Evolutionary conservation across 2,888 invertebrate species (phyloP), one percentile per base, ranked within the genome.

Genomic region (Gastrophysa polygoni): DNA sequence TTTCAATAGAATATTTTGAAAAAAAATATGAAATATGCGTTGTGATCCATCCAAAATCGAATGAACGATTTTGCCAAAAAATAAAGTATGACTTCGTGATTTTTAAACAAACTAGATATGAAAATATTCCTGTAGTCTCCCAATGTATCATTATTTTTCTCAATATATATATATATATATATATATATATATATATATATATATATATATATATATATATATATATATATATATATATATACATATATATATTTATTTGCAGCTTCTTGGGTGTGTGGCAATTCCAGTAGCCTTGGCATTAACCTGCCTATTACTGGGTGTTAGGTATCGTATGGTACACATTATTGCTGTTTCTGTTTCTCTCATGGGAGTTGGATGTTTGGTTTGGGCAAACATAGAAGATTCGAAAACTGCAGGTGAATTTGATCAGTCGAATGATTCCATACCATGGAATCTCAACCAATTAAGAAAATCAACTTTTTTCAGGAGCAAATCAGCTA

Each of bases 201-300:
- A n/a, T n/a, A n/a, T n/a, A 32, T 29, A 32, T 64, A 28, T 6
- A 8, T 28, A 28, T 28, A 28, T 28, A 6, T 28, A 28, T 28
- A 28, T 8, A 28, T 28, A 28, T 28, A 28, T 28, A 28, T 24
- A 3, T 24, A 3, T 24, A 5, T 24, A 5, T 24, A 3, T 7
- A 24, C 3, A 24, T 24, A 24, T 24, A 5, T 24, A 7, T 24
- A 7, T 5, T 24, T 24, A 3, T 5, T 88, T 89, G 82, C 86
- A 94, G 90, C 84, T 95, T 76, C 82, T 95, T 73, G 92, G 93
- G 68, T 94, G 94, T 80, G 91, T 92, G 66, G 92, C 92, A 4
- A 92, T 94, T 58, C 92, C 93, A 0, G 90, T 91, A 8, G 93
- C 93, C 3, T 80, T 94, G 67, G 87, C 88, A 29, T 81, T 94